phyloP scores from a whole-genome alignment of 2,797 vertebrate genomes.

The Halcyon badia region DNA sequence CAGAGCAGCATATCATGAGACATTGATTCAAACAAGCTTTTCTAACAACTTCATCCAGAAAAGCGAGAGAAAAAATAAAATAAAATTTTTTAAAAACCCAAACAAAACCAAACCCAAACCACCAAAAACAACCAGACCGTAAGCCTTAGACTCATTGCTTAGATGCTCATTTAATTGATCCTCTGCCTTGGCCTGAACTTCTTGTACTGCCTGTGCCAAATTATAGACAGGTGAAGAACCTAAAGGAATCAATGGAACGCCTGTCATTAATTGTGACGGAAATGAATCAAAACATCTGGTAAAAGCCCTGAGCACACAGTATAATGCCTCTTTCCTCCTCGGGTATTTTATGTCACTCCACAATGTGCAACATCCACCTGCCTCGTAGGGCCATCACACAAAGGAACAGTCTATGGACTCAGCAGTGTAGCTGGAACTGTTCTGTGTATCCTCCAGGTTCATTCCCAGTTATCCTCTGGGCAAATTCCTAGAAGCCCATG shows the following conservation, averaged over 20 bases:
- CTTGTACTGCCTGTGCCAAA: background rate
- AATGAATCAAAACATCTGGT: background rate
- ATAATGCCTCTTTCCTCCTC: background rate
- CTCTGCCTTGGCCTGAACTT: background rate
- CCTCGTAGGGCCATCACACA: background rate
- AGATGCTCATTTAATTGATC: constrained; percentile 42
- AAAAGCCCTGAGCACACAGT: background rate
- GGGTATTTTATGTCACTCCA: background rate
- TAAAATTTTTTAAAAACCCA: no score
- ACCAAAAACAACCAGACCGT: no score
- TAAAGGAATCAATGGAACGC: constrained; percentile 45
- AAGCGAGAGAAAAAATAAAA: background rate
- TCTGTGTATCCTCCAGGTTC: background rate
- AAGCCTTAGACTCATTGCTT: background rate
- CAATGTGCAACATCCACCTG: background rate
- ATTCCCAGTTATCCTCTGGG: background rate
- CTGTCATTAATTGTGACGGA: constrained; percentile 40
- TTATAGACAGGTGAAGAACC: constrained; percentile 20
- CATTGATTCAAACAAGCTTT: background rate
- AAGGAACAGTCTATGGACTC: background rate
- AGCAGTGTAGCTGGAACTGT: background rate
- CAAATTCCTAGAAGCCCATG: background rate
- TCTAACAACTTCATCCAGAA: background rate
- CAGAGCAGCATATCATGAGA: fast-evolving
- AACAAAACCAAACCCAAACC: no score